These are phyloP conservation scores for Athalia rosae DNA, from an alignment of 2,888 invertebrate species.

Conservation along the genomic window DNA sequence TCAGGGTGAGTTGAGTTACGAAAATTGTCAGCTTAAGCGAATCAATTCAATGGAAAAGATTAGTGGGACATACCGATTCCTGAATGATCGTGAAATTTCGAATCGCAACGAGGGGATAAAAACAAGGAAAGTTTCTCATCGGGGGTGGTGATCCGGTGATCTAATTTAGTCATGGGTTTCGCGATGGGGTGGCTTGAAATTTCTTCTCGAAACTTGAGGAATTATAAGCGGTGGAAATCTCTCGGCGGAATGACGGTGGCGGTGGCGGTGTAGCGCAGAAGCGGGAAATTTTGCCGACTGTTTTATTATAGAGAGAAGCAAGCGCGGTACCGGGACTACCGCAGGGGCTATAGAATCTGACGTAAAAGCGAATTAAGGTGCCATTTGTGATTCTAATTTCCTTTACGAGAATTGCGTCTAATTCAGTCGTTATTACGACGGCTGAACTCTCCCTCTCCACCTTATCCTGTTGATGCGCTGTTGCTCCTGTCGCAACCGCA, in stretches of 20 bases:
- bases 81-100: no score
- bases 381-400: slow-evolving; percentile 37
- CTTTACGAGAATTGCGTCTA: slow-evolving; percentile 32
- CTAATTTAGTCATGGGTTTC: no score
- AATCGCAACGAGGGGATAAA: no score
- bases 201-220: not conserved
- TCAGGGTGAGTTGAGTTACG: slow-evolving; percentile 82
- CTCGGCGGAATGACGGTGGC: not conserved
- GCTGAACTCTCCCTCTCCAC: not conserved
- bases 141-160: no score
- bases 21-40: not conserved
- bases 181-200: no score
- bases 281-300: not conserved
- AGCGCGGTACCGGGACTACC: not conserved
- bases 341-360: slow-evolving; percentile 19
- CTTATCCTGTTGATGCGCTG: not conserved
- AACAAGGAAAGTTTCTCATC: no score
- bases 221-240: not conserved
- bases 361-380: slow-evolving; percentile 32
- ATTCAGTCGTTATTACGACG: slow-evolving; percentile 2
- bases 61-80: no score
- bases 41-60: no score
- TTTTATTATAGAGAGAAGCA: not conserved
- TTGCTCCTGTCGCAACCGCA: not conserved
- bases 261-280: not conserved